These are phyloP conservation scores for Falco biarmicus DNA, from an alignment of 2,797 vertebrate species.

Conservation along the genomic window DNA sequence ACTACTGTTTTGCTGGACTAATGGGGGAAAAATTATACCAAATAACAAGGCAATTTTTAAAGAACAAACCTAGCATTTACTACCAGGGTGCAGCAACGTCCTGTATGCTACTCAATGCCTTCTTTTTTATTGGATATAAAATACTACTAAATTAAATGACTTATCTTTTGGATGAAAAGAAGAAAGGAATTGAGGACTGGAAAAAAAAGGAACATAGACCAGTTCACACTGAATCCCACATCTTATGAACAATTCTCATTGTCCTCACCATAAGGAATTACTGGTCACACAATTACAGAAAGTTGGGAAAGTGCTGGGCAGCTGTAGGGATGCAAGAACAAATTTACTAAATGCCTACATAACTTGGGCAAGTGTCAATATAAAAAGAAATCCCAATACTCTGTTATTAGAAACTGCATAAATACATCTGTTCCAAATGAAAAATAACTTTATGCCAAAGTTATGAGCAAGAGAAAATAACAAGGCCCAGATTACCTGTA, in stretches of 20 bases:
- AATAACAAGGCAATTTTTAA: not conserved
- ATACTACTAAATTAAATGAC: not conserved
- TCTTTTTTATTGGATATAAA: not conserved
- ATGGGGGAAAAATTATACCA: not conserved
- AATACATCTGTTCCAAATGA: not conserved
- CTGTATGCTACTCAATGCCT: not conserved
- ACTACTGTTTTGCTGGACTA: not conserved
- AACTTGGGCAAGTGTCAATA: not conserved
- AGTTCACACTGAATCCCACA: not conserved
- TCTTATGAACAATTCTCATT: not conserved
- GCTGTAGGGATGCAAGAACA: not conserved
- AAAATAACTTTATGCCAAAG: not conserved
- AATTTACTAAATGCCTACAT: not conserved
- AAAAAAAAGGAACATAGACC: not conserved
- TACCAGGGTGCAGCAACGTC: not conserved
- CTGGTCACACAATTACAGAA: not conserved
- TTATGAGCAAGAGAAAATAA: not conserved
- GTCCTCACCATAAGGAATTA: not conserved
- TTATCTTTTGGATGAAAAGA: not conserved
- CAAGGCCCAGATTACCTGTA: not conserved
- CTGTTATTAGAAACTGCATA: not conserved
- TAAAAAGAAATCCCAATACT: not conserved
- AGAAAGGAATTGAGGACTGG: not conserved
- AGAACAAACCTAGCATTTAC: not conserved
- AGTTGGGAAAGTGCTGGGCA: not conserved